These are phyloP conservation scores for Cepaea nemoralis DNA, from an alignment of 1,140 invertebrate genomes.

Conservation along the genomic window DNA sequence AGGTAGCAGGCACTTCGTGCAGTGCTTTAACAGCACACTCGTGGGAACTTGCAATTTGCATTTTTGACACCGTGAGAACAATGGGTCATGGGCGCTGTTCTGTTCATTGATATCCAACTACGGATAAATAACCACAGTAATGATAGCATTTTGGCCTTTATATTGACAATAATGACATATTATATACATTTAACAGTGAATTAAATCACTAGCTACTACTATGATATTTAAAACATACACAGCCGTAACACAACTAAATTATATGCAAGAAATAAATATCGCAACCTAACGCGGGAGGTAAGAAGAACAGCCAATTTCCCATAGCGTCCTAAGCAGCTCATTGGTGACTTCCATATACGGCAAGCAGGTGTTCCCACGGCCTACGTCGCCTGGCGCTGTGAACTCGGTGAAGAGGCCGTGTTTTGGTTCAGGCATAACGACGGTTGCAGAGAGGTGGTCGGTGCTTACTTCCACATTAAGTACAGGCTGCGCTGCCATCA, in stretches of 20 bases:
- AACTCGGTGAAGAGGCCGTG: slow-evolving; percentile 29
- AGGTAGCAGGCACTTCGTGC: neutral
- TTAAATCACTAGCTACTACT: neutral
- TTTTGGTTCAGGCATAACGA: slow-evolving; percentile 25
- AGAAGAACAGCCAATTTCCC: slow-evolving; percentile 52
- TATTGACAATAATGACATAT: neutral
- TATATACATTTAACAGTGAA: neutral
- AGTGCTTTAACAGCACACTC: slow-evolving; percentile 48
- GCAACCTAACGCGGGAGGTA: slow-evolving; percentile 32
- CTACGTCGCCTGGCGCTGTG: slow-evolving; percentile 21
- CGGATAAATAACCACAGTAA: neutral
- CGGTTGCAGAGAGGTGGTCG: slow-evolving; percentile 14
- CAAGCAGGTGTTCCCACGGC: slow-evolving; percentile 68
- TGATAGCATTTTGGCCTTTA: neutral
- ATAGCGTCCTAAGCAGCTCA: slow-evolving; percentile 54
- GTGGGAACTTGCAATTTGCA: slow-evolving; percentile 69
- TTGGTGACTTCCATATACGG: slow-evolving; percentile 66
- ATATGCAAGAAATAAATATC: neutral
- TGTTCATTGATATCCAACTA: slow-evolving; percentile 28
- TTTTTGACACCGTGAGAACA: slow-evolving; percentile 69
- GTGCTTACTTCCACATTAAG: neutral
- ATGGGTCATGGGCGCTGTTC: slow-evolving; percentile 59
- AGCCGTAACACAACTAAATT: neutral
- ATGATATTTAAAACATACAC: neutral
- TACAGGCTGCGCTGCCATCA: neutral